Evolutionary conservation across 2,113 vertebrate genomes (phyloP), one percentile per base, ranked within the genome.

Genomic region (Panurus biarmicus): DNA sequence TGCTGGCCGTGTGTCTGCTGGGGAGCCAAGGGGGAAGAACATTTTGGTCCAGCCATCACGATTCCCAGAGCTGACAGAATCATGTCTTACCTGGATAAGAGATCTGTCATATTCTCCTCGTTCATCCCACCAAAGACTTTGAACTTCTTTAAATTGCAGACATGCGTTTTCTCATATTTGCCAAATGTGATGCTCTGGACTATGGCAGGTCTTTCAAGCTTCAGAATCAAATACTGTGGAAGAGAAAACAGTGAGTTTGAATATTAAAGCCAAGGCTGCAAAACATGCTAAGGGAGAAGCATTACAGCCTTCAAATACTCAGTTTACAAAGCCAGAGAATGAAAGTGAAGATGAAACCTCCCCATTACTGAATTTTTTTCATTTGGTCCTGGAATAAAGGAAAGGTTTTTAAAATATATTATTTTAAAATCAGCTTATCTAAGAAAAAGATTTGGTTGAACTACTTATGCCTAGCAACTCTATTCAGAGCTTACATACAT

Each of bases 101-200:
- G 98, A 87, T 99, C 99, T 19, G 99, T 99, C 99, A 99, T 99
- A 97, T 99, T 99, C 96, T 99, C 99, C 97, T 99, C 99, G 87
- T 99, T 99, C 99, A 99, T 99, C 48, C 99, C 99, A 94, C 99
- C 99, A 90, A 99, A 99, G 93, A 99, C 98, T 97, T 99, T 99
- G 95, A 99, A 99, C 95, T 99, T 99, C 98, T 99, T 99, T 95
- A 99, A 98, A 98, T 99, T 99, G 97, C 99, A 99, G 77, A 99
- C 99, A 12, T 99, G 99, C 0, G 99, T 99, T 97, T 99, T 99
- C 96, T 99, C 99, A 14, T 99, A 99, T 97, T 99, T 99, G 87
- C 99, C 99, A 95, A 99, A 99, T 5, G 99, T 99, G 95, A 99
- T 99, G 96, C 98, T 99, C 97, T 99, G 99, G 93, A 99, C 99